Evolutionary conservation across 1,140 invertebrate species (phyloP).

Genomic region (Diuraphis noxia): DNA sequence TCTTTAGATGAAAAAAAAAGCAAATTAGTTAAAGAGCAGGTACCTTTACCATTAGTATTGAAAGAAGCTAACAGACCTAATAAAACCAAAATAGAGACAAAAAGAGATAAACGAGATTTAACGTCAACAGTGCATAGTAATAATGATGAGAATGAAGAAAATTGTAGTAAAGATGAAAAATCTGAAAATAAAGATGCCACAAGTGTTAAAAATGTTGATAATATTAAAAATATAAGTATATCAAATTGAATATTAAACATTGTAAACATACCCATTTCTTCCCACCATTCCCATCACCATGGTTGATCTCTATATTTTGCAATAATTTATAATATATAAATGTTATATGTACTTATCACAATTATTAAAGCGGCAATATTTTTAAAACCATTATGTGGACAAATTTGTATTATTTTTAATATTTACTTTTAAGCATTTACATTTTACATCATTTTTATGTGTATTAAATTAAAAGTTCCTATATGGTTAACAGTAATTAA

Average conservation of each 20-base stretch:
- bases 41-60: not conserved
- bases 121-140: not conserved
- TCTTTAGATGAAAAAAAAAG: slow-evolving; percentile 9
- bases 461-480: slow-evolving; percentile 41
- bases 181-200: not conserved
- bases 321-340: not conserved
- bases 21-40: slow-evolving; percentile 20
- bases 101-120: slow-evolving; percentile 52
- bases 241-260: not conserved
- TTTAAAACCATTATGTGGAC: not conserved
- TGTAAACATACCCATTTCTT: not conserved
- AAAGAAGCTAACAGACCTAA: slow-evolving; percentile 47
- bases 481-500: not conserved
- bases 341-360: slow-evolving; percentile 10
- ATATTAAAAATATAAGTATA: not conserved
- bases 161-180: slow-evolving; percentile 31
- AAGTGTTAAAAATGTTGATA: not conserved
- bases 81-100: slow-evolving; percentile 62
- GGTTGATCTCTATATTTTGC: slow-evolving; percentile 38
- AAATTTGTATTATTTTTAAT: slow-evolving; percentile 24
- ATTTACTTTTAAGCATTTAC: not conserved
- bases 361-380: slow-evolving; percentile 18
- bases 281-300: not conserved
- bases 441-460: not conserved
- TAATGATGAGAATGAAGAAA: not conserved